Evolutionary conservation across 2,888 invertebrate species (phyloP), one percentile per base, ranked within the genome.

Genomic region (Macropis europaea): DNA sequence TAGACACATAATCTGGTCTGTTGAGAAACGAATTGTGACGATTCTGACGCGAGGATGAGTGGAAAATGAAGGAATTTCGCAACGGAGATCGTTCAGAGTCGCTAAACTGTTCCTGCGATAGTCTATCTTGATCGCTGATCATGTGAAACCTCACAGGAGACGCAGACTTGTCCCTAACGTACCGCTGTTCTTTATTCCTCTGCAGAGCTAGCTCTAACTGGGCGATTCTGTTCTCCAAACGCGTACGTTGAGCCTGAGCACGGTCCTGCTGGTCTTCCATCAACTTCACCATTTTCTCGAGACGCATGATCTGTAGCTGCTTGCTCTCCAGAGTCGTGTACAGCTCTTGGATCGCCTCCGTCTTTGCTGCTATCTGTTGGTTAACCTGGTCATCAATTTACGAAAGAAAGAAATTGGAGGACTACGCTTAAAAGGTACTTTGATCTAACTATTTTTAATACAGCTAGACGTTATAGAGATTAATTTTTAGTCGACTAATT

Each of bases 171-270:
- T 52, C 42, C 32, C 32, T 32, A 61, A 89, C 89, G 63, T 89
- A 88, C 88, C 89, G 86, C 24, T 85, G 76, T 34, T 82, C 76
- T 43, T 82, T 84, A 32, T 73, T 82, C 34, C 72, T 81, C 42
- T 75, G 76, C n/a, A 92, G 88, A 77, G 91, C 91, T 60, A 92
- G 87, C 78, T 93, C 92, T 0, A 93, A 89, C 47, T 91, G 90
- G 0, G 92, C 93, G 22, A 93, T 93, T 64, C 92, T 92, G 77
- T 91, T 91, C 81, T 93, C 93, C 66, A 92, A 90, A 0, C 92
- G 90, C 32, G 92, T 93, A 2, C 93, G 91, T 82, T 93, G 92
- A 72, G 91, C 92, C 80, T 93, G 93, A 4, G 92, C 91, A 11
- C 92, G 90, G 34, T 91, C 88, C 79, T 93, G 92, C 74, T 93